Evolutionary conservation across 2,797 vertebrate species (phyloP), one percentile per base, ranked within the genome.

Genomic region (Cyclopterus lumpus): DNA sequence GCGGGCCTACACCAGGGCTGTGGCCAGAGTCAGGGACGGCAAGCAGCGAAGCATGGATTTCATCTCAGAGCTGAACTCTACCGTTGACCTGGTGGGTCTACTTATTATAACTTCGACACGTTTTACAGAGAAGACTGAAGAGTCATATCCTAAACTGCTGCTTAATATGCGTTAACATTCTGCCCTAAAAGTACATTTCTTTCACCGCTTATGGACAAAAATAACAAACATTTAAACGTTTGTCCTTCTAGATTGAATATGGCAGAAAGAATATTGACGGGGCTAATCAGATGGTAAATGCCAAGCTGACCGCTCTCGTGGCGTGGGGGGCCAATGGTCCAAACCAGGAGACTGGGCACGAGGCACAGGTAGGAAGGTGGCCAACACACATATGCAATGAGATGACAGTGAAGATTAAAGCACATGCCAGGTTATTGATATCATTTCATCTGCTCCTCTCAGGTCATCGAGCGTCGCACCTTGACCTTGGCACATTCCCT

Each of bases 401-500:
- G n/a, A 48, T 49, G 63, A 62, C 54, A 26, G 20, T 6, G 11
- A 11, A 51, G 22, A 51, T 1, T 20, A 2, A 54, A 16, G 53
- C 24, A 30, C 6, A 6, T 2, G 20, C 36, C 1, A 7, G 4
- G 14, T 28, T 60, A 4, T 18, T 32, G 11, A 15, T 5, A 4
- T 42, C 6, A 38, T 1, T 46, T 2, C 2, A 2, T 77, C 73
- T 49, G 34, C 11, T 70, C 72, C 53, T 4, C 14, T 20, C 85
- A 99, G 98, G 86, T 88, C 2, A 95, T 97, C 0, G 98, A 99
- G 86, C 97, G 96, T 6, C 96, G 88, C 69, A 97, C 96, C 61
- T 89, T 99, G 74, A 86, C 89, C 51, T 93, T 98, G 71, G 95
- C 96, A 5, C 93, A 73, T 3, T 95, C 90, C 85, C 95, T 99